phyloP scores from a whole-genome alignment of 2,888 invertebrate genomes.

The Nemurella pictetii region DNA sequence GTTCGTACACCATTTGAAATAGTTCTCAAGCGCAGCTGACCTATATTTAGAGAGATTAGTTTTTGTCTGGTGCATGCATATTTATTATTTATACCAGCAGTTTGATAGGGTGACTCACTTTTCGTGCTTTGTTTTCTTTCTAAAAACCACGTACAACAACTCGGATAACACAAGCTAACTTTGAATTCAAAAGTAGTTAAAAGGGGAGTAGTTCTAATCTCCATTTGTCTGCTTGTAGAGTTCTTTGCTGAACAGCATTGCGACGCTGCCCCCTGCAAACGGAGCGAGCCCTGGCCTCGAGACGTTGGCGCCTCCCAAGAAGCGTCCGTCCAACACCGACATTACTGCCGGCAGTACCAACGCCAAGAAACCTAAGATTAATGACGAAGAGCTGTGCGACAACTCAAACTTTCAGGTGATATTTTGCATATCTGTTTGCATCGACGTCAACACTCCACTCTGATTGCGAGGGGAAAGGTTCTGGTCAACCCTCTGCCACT shows the following conservation, averaged over 20 bases:
- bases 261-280: neutral
- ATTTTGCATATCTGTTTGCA: neutral
- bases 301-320: slow-evolving; percentile 22
- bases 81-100: too few species aligned
- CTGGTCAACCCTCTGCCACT: too few species aligned
- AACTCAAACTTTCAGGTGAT: slow-evolving; percentile 18
- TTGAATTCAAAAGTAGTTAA: neutral
- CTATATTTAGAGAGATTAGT: too few species aligned
- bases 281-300: neutral
- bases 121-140: too few species aligned
- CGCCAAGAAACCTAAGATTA: slow-evolving; percentile 12
- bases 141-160: neutral
- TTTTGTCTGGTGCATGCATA: too few species aligned
- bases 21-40: too few species aligned
- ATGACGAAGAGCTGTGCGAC: slow-evolving; percentile 17
- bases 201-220: neutral
- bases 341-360: neutral
- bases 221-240: slow-evolving; percentile 30
- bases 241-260: neutral
- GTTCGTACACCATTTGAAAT: slow-evolving; percentile 51
- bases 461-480: too few species aligned
- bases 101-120: too few species aligned
- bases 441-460: too few species aligned
- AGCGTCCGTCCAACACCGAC: slow-evolving; percentile 7
- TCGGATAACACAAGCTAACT: neutral